phyloP scores from a whole-genome alignment of 2,888 invertebrate species.

The Cryptocephalus primarius region DNA sequence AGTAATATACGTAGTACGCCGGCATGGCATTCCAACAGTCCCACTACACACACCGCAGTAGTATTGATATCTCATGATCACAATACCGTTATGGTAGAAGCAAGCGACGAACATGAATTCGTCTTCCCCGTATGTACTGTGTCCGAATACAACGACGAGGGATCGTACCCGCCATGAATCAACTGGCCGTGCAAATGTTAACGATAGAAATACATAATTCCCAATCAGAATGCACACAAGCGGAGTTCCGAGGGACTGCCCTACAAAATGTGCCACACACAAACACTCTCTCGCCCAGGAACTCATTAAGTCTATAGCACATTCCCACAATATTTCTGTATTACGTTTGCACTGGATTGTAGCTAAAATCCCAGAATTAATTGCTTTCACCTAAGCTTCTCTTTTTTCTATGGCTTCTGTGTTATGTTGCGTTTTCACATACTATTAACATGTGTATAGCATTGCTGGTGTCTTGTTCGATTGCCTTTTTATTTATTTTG shows the following conservation, averaged over 20 bases:
- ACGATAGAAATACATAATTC: conserved; percentile 20
- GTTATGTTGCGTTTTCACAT: too few species aligned
- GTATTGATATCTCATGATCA: conserved; percentile 27
- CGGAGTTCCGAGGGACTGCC: conserved; percentile 6
- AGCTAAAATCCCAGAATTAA: too few species aligned
- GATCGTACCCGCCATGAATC: conserved; percentile 21
- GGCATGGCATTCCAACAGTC: conserved; percentile 18
- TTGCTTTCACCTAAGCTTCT: too few species aligned
- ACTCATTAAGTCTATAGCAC: too few species aligned
- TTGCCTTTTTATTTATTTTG: too few species aligned
- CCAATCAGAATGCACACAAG: conserved; percentile 20
- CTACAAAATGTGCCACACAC: too few species aligned
- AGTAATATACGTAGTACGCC: conserved; percentile 22
- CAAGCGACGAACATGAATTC: conserved; percentile 22
- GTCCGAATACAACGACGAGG: conserved; percentile 12
- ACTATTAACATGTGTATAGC: too few species aligned
- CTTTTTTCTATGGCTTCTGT: too few species aligned
- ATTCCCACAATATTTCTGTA: too few species aligned
- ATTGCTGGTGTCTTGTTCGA: too few species aligned
- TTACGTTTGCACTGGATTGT: too few species aligned
- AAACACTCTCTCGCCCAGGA: conserved; percentile 5
- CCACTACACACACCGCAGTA: conserved; percentile 16
- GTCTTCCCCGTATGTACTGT: conserved; percentile 18
- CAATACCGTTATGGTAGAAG: conserved; percentile 23
- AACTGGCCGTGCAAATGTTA: conserved; percentile 18